phyloP scores from a whole-genome alignment of 2,797 vertebrate genomes.

The Okamejei kenojei region DNA sequence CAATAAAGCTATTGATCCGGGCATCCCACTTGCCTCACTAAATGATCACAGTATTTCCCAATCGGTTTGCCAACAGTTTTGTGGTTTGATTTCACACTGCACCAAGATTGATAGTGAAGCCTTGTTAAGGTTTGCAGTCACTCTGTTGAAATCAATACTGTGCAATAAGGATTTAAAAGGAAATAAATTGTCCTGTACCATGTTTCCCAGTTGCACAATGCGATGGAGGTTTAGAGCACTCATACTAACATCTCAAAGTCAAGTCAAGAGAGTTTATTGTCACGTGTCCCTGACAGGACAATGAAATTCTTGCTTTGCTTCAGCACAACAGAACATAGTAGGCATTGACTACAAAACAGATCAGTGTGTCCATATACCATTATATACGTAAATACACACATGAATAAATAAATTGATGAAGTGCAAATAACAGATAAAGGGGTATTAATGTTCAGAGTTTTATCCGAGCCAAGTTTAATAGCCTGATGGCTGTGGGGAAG shows the following conservation, averaged over 20 bases:
- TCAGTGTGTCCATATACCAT: too few relatives aligned
- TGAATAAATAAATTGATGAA: too few relatives aligned
- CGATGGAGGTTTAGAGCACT: neutral
- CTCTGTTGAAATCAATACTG: conserved; percentile 5
- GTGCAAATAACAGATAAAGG: too few relatives aligned
- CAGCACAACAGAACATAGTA: too few relatives aligned
- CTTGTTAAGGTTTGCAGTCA: neutral
- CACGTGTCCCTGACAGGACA: too few relatives aligned
- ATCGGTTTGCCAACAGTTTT: neutral
- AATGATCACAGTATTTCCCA: neutral
- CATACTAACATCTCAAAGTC: neutral
- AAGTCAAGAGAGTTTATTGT: too few relatives aligned
- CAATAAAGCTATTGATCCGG: neutral
- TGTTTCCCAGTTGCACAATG: neutral
- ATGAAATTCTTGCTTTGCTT: too few relatives aligned
- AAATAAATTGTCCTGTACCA: neutral
- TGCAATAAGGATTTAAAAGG: neutral
- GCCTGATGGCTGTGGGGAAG: too few relatives aligned
- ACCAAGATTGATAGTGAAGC: neutral
- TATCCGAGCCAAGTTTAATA: too few relatives aligned
- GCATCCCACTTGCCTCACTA: neutral
- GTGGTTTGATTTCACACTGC: neutral
- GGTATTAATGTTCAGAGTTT: too few relatives aligned
- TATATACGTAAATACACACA: too few relatives aligned
- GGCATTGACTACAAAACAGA: too few relatives aligned